These are phyloP conservation scores for Ceratina australensis DNA, from an alignment of 1,140 invertebrate genomes.

Conservation along the genomic window DNA sequence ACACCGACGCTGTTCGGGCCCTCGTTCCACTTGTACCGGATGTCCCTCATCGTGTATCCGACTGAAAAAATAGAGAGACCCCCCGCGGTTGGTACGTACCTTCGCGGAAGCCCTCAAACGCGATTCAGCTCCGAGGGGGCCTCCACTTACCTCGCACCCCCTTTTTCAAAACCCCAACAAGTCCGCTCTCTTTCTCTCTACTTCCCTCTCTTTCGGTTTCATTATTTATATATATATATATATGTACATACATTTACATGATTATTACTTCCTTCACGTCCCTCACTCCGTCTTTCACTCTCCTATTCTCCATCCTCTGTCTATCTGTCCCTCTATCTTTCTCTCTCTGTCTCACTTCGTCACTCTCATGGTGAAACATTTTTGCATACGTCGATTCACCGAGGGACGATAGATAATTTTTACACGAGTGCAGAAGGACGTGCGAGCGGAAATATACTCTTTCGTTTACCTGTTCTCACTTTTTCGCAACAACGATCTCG, in stretches of 20 bases:
- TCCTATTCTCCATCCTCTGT: conserved; percentile 23
- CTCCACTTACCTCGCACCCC: conserved; percentile 79
- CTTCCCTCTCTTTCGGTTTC: conserved; percentile 22
- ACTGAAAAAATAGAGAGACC: conserved; percentile 88
- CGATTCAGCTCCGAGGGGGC: conserved; percentile 73
- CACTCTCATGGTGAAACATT: conserved; percentile 15
- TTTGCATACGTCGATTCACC: neutral
- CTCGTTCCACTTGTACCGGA: conserved; percentile 97
- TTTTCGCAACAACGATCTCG: conserved; percentile 19
- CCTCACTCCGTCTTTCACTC: neutral
- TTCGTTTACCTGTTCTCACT: neutral
- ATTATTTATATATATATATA: too few species aligned
- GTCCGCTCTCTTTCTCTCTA: conserved; percentile 47
- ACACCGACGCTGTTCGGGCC: conserved; percentile 95
- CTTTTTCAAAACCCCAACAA: conserved; percentile 55
- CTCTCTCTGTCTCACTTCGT: conserved; percentile 14
- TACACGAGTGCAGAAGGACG: conserved; percentile 41
- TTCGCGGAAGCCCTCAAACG: conserved; percentile 72
- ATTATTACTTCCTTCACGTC: conserved; percentile 5
- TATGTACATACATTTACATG: neutral
- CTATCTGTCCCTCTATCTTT: conserved; percentile 51
- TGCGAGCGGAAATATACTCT: conserved; percentile 29
- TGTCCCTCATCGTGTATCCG: conserved; percentile 98
- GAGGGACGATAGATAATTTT: conserved; percentile 14
- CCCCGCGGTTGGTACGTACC: conserved; percentile 85